Evolutionary conservation across 2,888 invertebrate genomes (phyloP).

Genomic region (Alviniconcha strummeri): DNA sequence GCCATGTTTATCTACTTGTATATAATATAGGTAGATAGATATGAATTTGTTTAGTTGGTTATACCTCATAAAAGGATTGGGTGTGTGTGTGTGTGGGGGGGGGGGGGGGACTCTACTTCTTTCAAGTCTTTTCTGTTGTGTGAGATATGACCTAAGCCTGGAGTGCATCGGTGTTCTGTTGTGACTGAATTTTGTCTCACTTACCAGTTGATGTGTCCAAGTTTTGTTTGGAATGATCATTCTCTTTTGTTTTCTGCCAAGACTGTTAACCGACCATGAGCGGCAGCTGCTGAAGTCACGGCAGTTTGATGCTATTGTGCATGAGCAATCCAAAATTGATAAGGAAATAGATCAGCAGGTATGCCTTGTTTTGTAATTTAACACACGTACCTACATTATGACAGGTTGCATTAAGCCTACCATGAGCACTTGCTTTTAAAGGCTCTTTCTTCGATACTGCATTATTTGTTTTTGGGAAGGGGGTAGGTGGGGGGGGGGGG

Average conservation of each 20-base stretch:
- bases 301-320: conserved; percentile 61
- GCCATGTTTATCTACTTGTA: no score
- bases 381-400: background rate
- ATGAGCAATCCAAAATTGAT: conserved; percentile 63
- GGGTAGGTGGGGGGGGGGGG: no score
- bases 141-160: no score
- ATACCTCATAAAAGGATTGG: no score
- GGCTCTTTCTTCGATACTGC: no score
- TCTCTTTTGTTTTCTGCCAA: conserved; percentile 36
- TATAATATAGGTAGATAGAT: no score
- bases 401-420: background rate
- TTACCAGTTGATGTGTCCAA: background rate
- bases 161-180: background rate
- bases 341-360: conserved; percentile 65
- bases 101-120: no score
- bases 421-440: background rate
- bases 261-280: conserved; percentile 66
- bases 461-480: background rate
- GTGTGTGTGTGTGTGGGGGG: no score
- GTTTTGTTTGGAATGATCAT: conserved; percentile 7
- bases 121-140: no score
- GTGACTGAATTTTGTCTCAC: background rate
- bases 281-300: conserved; percentile 56
- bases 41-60: no score
- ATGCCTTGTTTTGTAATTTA: conserved; percentile 34